Percentiles rank a stretch among this genome's conserved stretches.
Conservation (phyloP, 1,140 invertebrate genomes). For the Macrobrachium rosenbergii region DNA sequence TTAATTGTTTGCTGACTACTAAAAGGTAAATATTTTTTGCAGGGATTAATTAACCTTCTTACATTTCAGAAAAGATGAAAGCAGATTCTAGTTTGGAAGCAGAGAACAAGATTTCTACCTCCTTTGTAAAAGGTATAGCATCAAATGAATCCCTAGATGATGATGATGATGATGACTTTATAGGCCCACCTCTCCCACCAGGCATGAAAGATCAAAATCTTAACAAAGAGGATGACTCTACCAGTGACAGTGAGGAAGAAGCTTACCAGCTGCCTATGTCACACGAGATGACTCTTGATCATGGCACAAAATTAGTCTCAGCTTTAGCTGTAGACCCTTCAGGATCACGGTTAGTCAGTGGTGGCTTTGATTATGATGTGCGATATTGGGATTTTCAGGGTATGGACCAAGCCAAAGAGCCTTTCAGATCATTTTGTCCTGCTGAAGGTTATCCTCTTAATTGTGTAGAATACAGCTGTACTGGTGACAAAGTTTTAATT, state of each 20-base stretch:
- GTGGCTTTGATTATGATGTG: conserved; percentile 91
- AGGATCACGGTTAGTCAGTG: conserved; percentile 88
- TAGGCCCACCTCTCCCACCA: conserved; percentile 69
- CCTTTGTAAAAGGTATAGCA: conserved; percentile 31
- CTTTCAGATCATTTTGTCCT: conserved; percentile 79
- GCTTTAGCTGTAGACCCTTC: conserved; percentile 92
- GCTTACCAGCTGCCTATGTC: conserved; percentile 82
- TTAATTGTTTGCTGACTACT: too few relatives aligned
- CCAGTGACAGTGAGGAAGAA: conserved; percentile 74
- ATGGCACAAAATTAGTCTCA: conserved; percentile 88
- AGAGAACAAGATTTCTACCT: conserved; percentile 33
- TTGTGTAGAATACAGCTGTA: conserved; percentile 90
- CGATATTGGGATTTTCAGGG: conserved; percentile 98
- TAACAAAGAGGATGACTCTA: conserved; percentile 68
- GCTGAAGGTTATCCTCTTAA: conserved; percentile 85
- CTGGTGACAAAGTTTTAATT: conserved; percentile 94
- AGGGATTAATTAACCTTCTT: too few relatives aligned
- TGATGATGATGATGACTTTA: conserved; percentile 65
- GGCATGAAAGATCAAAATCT: conserved; percentile 38
- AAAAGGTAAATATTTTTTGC: too few relatives aligned
- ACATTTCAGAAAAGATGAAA: conserved; percentile 30
- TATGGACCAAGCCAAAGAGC: conserved; percentile 92
- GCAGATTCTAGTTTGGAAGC: conserved; percentile 50
- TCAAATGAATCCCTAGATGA: conserved; percentile 44
- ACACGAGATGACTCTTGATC: conserved; percentile 86